Conservation (phyloP, 2,113 vertebrate species). For the Brachyistius frenatus region DNA sequence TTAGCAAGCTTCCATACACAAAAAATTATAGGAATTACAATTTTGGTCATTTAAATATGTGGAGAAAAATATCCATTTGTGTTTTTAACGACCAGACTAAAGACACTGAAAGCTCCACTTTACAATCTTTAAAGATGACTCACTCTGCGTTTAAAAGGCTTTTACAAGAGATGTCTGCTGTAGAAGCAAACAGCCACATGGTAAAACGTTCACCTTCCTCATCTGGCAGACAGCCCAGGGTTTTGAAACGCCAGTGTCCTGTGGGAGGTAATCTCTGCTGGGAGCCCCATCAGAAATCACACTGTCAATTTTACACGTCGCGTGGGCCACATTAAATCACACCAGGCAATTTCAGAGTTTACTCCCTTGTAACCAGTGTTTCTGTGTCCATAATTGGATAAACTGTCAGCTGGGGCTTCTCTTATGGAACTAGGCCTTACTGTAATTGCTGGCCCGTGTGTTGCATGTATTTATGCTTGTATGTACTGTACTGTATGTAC, state of each 20-base stretch:
- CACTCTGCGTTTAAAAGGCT: neutral
- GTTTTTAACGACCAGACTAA: too few relatives aligned
- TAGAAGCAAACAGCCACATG: neutral
- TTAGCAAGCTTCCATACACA: too few relatives aligned
- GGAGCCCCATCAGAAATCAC: conserved; percentile 57
- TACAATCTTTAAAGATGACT: too few relatives aligned
- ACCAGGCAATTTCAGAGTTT: conserved; percentile 58
- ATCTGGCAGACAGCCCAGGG: conserved; percentile 39
- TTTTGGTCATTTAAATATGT: too few relatives aligned
- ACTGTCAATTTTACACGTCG: conserved; percentile 54
- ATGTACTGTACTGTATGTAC: too few relatives aligned
- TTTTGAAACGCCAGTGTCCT: conserved; percentile 29
- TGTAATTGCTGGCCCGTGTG: conserved; percentile 17
- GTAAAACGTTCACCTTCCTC: conserved; percentile 13
- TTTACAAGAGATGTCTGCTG: conserved; percentile 12
- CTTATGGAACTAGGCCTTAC: conserved; percentile 4
- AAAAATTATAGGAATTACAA: too few relatives aligned
- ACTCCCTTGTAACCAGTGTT: conserved; percentile 48
- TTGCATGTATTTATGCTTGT: neutral
- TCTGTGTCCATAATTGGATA: conserved; percentile 61
- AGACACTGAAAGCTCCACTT: too few relatives aligned
- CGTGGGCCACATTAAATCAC: conserved; percentile 48
- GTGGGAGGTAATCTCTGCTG: conserved; percentile 50
- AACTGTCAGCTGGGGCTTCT: conserved; percentile 49
- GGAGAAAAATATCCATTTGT: too few relatives aligned